phyloP scores from a whole-genome alignment of 2,113 vertebrate genomes.

The Dasyprocta punctata region DNA sequence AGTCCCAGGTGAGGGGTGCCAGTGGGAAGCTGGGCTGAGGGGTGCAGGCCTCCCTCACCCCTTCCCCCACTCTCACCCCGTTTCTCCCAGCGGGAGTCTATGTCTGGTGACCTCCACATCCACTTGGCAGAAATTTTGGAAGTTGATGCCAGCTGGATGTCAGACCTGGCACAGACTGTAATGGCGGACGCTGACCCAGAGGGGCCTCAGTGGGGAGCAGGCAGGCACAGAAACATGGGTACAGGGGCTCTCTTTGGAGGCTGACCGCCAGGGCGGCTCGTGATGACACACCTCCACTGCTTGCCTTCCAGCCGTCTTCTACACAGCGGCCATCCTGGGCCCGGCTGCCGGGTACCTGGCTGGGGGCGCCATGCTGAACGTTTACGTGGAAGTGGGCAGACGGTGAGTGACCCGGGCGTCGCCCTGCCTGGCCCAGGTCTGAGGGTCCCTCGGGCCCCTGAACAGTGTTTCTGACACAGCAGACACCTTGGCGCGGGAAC shows the following conservation, averaged over 20 bases:
- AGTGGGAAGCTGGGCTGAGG: not conserved
- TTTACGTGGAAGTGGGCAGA: slow-evolving; percentile 91
- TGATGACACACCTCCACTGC: accelerated
- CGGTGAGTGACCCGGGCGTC: slow-evolving; percentile 87
- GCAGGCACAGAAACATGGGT: not conserved
- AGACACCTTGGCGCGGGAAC: not conserved
- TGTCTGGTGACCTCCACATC: accelerated
- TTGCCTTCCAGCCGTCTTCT: slow-evolving; percentile 92
- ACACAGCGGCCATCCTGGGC: slow-evolving; percentile 96
- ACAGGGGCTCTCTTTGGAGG: not conserved
- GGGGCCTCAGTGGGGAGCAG: not conserved
- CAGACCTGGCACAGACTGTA: not conserved
- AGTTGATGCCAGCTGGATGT: accelerated
- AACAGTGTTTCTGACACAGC: not conserved
- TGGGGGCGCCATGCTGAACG: slow-evolving; percentile 95
- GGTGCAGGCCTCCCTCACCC: not conserved
- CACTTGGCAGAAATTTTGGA: not conserved
- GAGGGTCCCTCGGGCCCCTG: not conserved
- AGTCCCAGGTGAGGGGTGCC: not conserved
- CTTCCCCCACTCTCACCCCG: not conserved
- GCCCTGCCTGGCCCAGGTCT: not conserved
- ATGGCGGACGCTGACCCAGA: not conserved
- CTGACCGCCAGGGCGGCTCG: accelerated
- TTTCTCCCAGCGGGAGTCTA: not conserved
- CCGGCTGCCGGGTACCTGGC: slow-evolving; percentile 97